Conservation (phyloP, 2,888 invertebrate species). For the Rhingia campestris region DNA sequence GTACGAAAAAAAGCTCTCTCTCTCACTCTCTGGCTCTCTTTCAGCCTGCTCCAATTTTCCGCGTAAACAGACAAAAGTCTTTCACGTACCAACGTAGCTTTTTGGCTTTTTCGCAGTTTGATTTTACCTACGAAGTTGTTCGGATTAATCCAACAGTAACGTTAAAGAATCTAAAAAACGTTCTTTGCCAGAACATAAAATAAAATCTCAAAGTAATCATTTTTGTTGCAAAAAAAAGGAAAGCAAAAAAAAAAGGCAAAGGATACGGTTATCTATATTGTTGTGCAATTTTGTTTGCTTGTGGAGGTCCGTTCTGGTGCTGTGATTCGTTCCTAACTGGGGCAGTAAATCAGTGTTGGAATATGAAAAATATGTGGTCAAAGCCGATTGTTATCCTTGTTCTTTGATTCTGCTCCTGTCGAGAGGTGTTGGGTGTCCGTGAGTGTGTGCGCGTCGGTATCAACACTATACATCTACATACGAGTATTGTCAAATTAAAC, state of each 20-base stretch:
- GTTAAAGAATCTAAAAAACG: constrained; percentile 42
- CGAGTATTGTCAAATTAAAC: constrained; percentile 53
- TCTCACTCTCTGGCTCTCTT: constrained; percentile 33
- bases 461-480: constrained; percentile 39
- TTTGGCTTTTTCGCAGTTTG: constrained; percentile 73
- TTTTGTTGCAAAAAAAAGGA: constrained; percentile 29
- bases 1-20: constrained; percentile 21
- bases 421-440: constrained; percentile 12
- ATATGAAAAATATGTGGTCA: constrained; percentile 54
- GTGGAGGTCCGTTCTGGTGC: constrained; percentile 14
- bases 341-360: constrained; percentile 50
- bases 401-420: constrained; percentile 40
- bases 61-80: constrained; percentile 29
- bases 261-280: constrained; percentile 2
- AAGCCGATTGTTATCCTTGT: constrained; percentile 55
- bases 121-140: constrained; percentile 69
- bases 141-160: constrained; percentile 64
- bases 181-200: constrained; percentile 14
- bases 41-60: constrained; percentile 48
- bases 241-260: constrained; percentile 22
- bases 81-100: constrained; percentile 58
- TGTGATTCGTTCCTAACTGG: constrained; percentile 64
- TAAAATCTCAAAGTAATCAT: constrained; percentile 23
- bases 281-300: constrained; percentile 32
- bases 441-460: constrained; percentile 46